A percentile compares a stretch with the other conserved stretches of the same genome.
Conservation (phyloP, 1,140 invertebrate genomes). For the Leucophenga varia region DNA sequence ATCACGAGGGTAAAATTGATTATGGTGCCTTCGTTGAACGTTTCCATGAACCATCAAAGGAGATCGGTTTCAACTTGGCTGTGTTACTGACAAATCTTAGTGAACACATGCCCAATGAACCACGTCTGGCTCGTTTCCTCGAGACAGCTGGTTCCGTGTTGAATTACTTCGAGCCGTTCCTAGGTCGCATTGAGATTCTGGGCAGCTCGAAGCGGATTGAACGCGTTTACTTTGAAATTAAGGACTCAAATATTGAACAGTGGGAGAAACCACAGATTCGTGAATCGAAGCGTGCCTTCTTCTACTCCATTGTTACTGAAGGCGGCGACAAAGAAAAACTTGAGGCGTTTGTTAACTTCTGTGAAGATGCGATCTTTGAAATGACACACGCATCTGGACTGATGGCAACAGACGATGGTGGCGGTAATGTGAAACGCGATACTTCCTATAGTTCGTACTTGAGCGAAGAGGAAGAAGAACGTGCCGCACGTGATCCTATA, state of each 20-base stretch:
- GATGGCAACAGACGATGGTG: constrained; percentile 82
- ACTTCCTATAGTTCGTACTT: constrained; percentile 79
- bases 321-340: constrained; percentile 99
- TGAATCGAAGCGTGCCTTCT: constrained; percentile 98
- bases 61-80: constrained; percentile 99
- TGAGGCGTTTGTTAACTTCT: constrained; percentile 99
- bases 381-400: constrained; percentile 99
- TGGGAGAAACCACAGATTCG: constrained; percentile 99
- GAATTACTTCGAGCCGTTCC: constrained; percentile 97
- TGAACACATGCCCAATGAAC: constrained; percentile 99
- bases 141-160: constrained; percentile 98
- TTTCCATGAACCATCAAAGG: constrained; percentile 99
- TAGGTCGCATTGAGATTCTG: constrained; percentile 99
- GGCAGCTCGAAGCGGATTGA: constrained; percentile 95
- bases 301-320: constrained; percentile 98
- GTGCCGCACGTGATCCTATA: constrained; percentile 78
- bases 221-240: constrained; percentile 99
- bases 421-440: constrained; percentile 71
- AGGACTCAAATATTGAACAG: constrained; percentile 98
- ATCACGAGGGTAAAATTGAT: constrained; percentile 99
- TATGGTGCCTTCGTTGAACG: constrained; percentile 97
- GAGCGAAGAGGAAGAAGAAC: constrained; percentile 82
- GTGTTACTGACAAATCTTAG: constrained; percentile 97
- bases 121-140: constrained; percentile 90
- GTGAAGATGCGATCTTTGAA: constrained; percentile 99